Evolutionary conservation across 2,113 vertebrate species (phyloP).

Genomic region (Accipiter virgatus): DNA sequence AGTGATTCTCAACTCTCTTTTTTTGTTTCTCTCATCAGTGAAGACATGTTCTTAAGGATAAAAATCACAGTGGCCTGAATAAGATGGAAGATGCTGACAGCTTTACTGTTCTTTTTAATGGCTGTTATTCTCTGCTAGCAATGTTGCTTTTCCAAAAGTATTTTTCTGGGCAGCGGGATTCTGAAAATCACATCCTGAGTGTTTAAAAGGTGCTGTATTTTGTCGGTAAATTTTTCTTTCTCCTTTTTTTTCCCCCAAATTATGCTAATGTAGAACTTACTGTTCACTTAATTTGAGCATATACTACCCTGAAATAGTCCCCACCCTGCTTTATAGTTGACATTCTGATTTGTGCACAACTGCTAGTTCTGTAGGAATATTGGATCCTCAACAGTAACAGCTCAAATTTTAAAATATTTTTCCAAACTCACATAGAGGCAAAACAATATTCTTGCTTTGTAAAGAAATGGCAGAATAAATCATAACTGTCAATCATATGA

Average conservation of each 20-base stretch:
- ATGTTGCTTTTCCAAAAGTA: not conserved
- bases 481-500: not conserved
- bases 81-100: slow-evolving; percentile 8
- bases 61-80: not conserved
- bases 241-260: not conserved
- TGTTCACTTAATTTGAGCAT: not conserved
- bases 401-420: not conserved
- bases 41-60: not conserved
- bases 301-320: not conserved
- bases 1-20: not conserved
- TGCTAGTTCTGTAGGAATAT: not conserved
- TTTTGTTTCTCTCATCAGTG: not conserved
- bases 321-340: not conserved
- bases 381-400: not conserved
- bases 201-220: not conserved
- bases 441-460: not conserved
- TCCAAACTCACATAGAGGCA: not conserved
- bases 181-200: not conserved
- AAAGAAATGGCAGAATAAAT: not conserved
- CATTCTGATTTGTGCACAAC: not conserved
- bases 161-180: not conserved
- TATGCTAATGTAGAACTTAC: not conserved
- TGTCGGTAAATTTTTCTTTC: not conserved
- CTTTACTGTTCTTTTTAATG: not conserved
- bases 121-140: not conserved